Evolutionary conservation across 2,888 invertebrate species (phyloP), one percentile per base, ranked within the genome.

Genomic region (Drosophila kambysellisi): DNA sequence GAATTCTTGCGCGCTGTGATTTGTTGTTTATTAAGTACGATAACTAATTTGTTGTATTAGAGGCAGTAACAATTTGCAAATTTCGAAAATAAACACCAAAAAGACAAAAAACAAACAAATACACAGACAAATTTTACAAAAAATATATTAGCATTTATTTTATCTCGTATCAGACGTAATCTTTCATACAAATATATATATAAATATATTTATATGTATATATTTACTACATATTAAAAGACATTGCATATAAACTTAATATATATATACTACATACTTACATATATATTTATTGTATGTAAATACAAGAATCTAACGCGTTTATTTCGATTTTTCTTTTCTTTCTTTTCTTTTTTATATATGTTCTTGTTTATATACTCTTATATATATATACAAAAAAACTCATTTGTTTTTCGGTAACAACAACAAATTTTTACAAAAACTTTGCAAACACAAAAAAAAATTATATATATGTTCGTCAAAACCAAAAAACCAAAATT

Each of bases 391-490:
- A 68, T 72, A 68, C 76, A 87, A 83, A 87, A 74, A 74, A 83
- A 87, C 74, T 74, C 74, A 87, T 89, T 83, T 79, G 82, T 89
- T 87, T 85, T 93, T 91, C 91, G 91, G 88, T 91, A 87, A 87
- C 81, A 79, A 86, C 67, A 79, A 83, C 68, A 83, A 66, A 76
- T 79, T 75, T 68, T 61, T 81, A 61, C 66, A 80, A 81, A 20
- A 81, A 86, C 89, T 92, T 92, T 70, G 54, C 79, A 78, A 76
- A 53, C 61, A 57, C 54, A 73, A 86, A 91, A 92, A 92, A 92
- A 92, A 92, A 92, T 92, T 92, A 92, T 92, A 93, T 92, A 92
- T 92, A 93, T 93, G 91, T 92, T 92, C 92, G 92, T 92, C 92
- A 92, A 79, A 72, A 79, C 66, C 68, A 70, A 56, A 53, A 20